These are phyloP conservation scores for Poeciliopsis occidentalis DNA, from an alignment of 2,113 vertebrate genomes.

Conservation along the genomic window DNA sequence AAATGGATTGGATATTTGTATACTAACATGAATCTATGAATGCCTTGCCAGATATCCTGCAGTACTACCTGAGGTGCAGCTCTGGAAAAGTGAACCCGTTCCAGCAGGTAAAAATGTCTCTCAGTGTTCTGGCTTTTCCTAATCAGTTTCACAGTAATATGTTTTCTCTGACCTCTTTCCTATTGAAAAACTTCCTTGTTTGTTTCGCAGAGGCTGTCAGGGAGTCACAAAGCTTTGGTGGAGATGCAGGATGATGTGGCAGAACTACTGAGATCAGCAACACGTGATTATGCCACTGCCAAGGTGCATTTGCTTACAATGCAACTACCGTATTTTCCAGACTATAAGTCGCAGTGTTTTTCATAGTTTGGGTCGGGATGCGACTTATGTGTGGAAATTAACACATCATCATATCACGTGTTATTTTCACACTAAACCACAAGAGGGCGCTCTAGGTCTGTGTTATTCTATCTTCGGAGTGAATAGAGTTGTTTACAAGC, in stretches of 20 bases:
- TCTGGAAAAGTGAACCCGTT: conserved; percentile 88
- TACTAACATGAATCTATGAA: conserved; percentile 2
- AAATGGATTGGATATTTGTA: neutral
- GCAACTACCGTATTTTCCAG: conserved; percentile 5
- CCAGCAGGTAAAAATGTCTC: conserved; percentile 85
- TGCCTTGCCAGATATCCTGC: conserved; percentile 83
- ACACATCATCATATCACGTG: too few species aligned
- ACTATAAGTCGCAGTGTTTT: too few species aligned
- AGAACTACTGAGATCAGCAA: conserved; percentile 85
- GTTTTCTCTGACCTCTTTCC: too few species aligned
- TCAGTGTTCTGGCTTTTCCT: neutral
- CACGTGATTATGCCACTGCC: conserved; percentile 84
- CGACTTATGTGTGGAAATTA: too few species aligned
- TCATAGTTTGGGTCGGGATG: too few species aligned
- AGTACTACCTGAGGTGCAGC: conserved; percentile 90
- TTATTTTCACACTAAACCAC: too few species aligned
- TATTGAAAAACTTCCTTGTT: neutral
- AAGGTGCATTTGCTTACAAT: conserved; percentile 81
- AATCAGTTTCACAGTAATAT: too few species aligned
- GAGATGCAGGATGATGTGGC: conserved; percentile 92
- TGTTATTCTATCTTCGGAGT: too few species aligned
- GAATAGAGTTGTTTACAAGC: too few species aligned
- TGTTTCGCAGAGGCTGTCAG: conserved; percentile 87
- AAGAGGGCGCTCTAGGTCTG: too few species aligned
- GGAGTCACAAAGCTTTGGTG: conserved; percentile 93